A percentile compares a stretch with the other conserved stretches of the same genome.
These are phyloP conservation scores for Luperina testacea DNA, from an alignment of 2,888 invertebrate species.

Conservation along the genomic window DNA sequence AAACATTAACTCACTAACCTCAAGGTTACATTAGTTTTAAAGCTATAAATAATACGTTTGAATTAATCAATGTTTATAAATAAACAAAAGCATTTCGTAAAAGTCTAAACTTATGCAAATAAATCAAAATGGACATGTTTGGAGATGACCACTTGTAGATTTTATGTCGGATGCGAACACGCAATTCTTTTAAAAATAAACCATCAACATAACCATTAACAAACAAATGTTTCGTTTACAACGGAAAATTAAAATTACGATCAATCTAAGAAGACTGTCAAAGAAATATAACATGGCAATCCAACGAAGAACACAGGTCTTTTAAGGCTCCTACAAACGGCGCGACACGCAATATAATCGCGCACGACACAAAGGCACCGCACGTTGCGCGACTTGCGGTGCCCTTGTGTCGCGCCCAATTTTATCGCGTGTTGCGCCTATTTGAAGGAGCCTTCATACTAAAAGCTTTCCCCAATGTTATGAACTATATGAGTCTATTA, in stretches of 20 bases:
- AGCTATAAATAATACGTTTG: neutral
- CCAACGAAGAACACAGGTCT: neutral
- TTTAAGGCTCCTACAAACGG: too few species aligned
- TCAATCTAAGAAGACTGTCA: neutral
- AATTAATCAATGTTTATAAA: neutral
- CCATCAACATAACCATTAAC: neutral
- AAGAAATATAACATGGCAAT: neutral
- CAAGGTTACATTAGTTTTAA: neutral
- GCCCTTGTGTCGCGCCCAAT: too few species aligned
- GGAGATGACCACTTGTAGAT: neutral
- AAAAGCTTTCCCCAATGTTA: neutral
- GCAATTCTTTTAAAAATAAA: neutral
- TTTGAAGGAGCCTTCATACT: neutral
- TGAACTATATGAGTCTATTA: constrained; percentile 16
- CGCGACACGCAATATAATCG: too few species aligned
- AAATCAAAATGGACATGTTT: neutral
- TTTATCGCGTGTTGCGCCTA: too few species aligned
- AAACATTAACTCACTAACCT: too few species aligned
- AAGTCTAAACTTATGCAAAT: neutral
- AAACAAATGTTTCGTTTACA: too few species aligned
- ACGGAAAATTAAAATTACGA: neutral
- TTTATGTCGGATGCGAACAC: neutral
- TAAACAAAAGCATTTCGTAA: neutral
- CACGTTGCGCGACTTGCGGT: too few species aligned
- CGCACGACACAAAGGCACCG: too few species aligned